Base-by-base conservation (phyloP, 1,140 invertebrate genomes). In the Euura lappo region DNA sequence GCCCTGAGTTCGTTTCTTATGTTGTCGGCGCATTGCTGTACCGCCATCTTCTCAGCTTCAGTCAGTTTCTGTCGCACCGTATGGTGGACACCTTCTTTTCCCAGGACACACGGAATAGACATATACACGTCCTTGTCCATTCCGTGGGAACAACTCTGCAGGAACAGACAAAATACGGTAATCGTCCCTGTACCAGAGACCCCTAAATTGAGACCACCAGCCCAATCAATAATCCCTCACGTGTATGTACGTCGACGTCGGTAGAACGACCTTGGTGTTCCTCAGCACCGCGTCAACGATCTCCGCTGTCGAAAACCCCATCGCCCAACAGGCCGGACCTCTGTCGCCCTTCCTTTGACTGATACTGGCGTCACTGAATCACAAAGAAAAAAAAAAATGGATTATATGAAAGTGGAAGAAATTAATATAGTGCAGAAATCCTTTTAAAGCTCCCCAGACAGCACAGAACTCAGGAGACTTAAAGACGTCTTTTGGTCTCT, bases 111-210 rank as follows among this genome's bases (percentile, higher is more conserved):
- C 13, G 91, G 91, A 46, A 92, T 79, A 67, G 90, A 91, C 81
- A 92, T 86, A 79, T 89, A 92, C 70, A 92, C 89, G 72, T 92
- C 91, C 73, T 89, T 85, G 73, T 91, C 88, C 70, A 90, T 90
- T n/a, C 88, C 89, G 78, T 91, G 89, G 71, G 77, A 75, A 71
- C 83, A 83, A 70, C 77, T 84, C 84, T 85, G 70, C 43, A 72
- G 68, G 44, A 69, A 69, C 64, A 44, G 1, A 42, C 0, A 44
- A 64, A 64, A 71, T 3, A 60, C 28, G 13, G 13, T 11, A 60
- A 60, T 60, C 28, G 28, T 28, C 28, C 28, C 28, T 28, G 28
- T 28, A 28, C 1, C 28, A 1, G 28, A 28, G 28, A 28, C 28
- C 28, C 28, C 28, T 28, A 28, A 28, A 28, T 28, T 28, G 0